Evolutionary conservation across 2,113 vertebrate genomes (phyloP), one percentile per base, ranked within the genome.

Genomic region (Calyptommatus sinebrachiatus): DNA sequence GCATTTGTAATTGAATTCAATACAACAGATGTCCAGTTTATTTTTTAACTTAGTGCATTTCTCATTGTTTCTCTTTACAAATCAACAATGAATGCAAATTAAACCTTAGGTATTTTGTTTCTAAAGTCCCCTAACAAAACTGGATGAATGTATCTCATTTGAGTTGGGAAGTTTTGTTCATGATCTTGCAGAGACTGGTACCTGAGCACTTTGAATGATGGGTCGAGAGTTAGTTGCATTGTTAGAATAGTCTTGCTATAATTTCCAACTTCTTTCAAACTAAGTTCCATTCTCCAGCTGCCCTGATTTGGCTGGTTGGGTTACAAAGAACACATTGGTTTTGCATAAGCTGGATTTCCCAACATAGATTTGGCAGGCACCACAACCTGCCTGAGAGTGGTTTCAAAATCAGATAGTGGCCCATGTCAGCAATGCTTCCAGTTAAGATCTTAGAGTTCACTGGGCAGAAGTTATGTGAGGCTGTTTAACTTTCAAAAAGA

Each of bases 311-410:
- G 82, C 86, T 93, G 89, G 91, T 95, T 93, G 90, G 77, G 84
- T 93, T 94, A 87, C 94, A 92, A 95, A 95, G 92, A 95, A 84
- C 83, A 83, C 91, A 94, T 91, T 92, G 94, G 94, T 96, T 95
- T 66, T 93, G 93, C 95, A 89, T 88, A 93, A 89, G 92, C 93
- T 91, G 90, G 94, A 93, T 90, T 94, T 95, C 95, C 94, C 90
- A 89, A 91, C 93, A 94, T 88, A 89, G 91, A 76, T 88, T 70
- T 86, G 84, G 87, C 92, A 89, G 81, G 79, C 92, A 88, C 82
- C 89, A 91, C 93, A 90, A 88, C 87, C 69, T 80, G 35, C 79
- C 90, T 84, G 69, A 60, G 16, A 71, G 28, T 76, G 48, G 73
- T 78, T 89, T 88, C 85, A 81, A 73, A 90, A 83, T 84, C 5